These are phyloP conservation scores for Tolypeutes matacus DNA, from an alignment of 2,797 vertebrate genomes.

Conservation along the genomic window DNA sequence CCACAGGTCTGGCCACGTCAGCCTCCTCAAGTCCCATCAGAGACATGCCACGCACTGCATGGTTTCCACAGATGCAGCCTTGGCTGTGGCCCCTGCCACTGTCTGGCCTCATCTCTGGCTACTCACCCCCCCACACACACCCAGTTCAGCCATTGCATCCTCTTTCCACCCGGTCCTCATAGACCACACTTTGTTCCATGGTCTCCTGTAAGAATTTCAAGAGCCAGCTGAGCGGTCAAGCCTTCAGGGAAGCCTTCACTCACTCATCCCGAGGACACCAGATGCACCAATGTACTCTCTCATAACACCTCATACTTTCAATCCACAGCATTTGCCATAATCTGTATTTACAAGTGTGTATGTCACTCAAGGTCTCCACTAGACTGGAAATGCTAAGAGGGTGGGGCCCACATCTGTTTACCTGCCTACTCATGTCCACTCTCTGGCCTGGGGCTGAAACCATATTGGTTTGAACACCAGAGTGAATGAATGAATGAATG, in stretches of 20 bases:
- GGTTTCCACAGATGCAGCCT: too few relatives aligned
- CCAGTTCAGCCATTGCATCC: fast-evolving
- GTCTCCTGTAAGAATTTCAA: not conserved
- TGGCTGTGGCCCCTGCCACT: fast-evolving
- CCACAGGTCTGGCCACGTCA: not conserved
- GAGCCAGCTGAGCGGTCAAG: not conserved
- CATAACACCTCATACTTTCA: fast-evolving
- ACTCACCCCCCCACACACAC: too few relatives aligned
- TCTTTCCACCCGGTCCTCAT: not conserved
- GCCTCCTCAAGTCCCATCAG: too few relatives aligned
- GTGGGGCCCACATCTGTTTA: not conserved
- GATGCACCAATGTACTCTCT: too few relatives aligned
- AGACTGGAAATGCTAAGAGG: not conserved
- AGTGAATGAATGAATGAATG: not conserved
- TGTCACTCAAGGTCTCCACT: not conserved
- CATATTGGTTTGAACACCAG: not conserved
- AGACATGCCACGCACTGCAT: not conserved
- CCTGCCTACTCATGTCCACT: not conserved
- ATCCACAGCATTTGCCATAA: not conserved
- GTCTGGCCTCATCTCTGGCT: not conserved
- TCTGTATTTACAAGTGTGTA: not conserved
- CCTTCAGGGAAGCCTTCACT: not conserved
- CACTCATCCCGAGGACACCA: not conserved
- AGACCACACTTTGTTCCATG: not conserved
- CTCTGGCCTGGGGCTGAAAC: not conserved